A percentile compares a stretch with the other conserved stretches of the same genome.
Evolutionary conservation across 2,888 invertebrate species (phyloP).

Genomic region (Scaptomyza polygonia): DNA sequence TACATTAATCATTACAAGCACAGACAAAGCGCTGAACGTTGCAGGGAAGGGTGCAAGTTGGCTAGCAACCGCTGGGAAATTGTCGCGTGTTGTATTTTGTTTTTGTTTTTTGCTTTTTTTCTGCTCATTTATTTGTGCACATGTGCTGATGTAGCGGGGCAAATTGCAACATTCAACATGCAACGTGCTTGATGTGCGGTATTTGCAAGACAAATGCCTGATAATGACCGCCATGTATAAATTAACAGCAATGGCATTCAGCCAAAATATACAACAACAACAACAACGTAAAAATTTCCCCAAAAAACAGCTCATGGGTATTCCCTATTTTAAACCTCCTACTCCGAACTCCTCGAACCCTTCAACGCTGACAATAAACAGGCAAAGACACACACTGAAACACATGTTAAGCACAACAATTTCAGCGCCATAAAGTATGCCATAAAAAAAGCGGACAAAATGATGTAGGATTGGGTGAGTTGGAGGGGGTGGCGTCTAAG

Average conservation of each 20-base stretch:
- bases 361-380: neutral
- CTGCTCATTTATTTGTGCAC: constrained; percentile 6
- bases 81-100: constrained; percentile 63
- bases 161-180: constrained; percentile 53
- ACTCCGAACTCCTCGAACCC: neutral
- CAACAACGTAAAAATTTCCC: neutral
- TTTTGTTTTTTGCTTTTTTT: constrained; percentile 1
- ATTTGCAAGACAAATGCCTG: constrained; percentile 57
- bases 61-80: constrained; percentile 40
- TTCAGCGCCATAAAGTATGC: constrained; percentile 76
- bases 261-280: constrained; percentile 20
- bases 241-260: constrained; percentile 35
- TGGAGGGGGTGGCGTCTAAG: constrained; percentile 6
- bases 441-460: constrained; percentile 60
- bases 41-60: neutral
- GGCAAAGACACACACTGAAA: constrained; percentile 10
- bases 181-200: constrained; percentile 46
- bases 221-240: constrained; percentile 65
- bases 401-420: constrained; percentile 59
- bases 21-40: constrained; percentile 49
- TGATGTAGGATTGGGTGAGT: constrained; percentile 34
- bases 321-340: constrained; percentile 25
- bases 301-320: constrained; percentile 43
- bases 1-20: constrained; percentile 77
- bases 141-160: constrained; percentile 26